Evolutionary conservation across 2,888 invertebrate species (phyloP).

Genomic region (Cerastoderma edule): DNA sequence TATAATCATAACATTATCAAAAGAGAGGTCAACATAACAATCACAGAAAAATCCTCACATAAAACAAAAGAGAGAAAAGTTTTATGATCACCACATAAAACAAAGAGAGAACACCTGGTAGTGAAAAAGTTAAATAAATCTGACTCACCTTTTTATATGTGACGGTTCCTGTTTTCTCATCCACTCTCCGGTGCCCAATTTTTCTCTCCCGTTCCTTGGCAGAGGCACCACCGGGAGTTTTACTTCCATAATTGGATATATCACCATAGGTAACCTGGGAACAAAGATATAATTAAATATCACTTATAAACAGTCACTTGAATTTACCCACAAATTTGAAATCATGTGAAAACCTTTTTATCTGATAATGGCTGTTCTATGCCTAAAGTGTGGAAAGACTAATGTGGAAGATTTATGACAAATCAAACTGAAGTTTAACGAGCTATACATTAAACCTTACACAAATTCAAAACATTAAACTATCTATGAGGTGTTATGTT

Average conservation of each 20-base stretch:
- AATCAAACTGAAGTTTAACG: no score
- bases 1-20: neutral
- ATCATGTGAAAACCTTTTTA: neutral
- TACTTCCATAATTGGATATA: conserved; percentile 27
- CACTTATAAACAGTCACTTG: neutral
- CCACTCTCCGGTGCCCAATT: conserved; percentile 98
- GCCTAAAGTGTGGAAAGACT: neutral
- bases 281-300: neutral
- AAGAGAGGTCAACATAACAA: neutral
- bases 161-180: conserved; percentile 95
- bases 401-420: neutral
- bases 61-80: neutral
- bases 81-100: no score
- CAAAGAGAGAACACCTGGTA: no score
- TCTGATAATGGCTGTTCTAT: neutral
- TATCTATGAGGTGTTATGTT: no score
- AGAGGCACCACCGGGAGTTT: conserved; percentile 44
- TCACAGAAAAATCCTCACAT: neutral
- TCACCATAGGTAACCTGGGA: conserved; percentile 40
- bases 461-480: no score
- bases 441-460: no score
- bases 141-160: conserved; percentile 94
- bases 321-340: neutral
- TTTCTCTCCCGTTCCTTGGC: conserved; percentile 86
- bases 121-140: neutral